A percentile compares a stretch with the other conserved stretches of the same genome.
Evolutionary conservation across 2,797 vertebrate species (phyloP).

Genomic region (Lycodopsis pacificus): DNA sequence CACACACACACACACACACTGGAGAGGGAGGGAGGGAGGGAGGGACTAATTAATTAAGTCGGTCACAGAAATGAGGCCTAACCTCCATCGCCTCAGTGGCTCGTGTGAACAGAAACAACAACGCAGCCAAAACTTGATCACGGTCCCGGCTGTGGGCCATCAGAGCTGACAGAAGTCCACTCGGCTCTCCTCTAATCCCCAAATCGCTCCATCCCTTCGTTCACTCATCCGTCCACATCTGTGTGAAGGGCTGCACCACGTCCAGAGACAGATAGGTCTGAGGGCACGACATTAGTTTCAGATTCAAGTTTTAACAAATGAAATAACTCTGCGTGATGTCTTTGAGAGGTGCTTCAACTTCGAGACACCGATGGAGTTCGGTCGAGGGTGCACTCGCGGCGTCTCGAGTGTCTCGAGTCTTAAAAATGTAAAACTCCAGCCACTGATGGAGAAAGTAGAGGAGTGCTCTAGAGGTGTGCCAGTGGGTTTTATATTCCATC

Average conservation of each 20-base stretch:
- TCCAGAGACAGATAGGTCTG: background rate
- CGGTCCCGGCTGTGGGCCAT: conserved; percentile 23
- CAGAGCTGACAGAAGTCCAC: conserved; percentile 30
- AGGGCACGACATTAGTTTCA: background rate
- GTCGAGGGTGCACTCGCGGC: too few species aligned
- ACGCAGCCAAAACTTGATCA: conserved; percentile 15
- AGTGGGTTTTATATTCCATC: too few species aligned
- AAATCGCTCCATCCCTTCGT: conserved; percentile 8
- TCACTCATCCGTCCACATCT: conserved; percentile 18
- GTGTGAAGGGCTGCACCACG: background rate
- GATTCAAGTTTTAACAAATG: background rate
- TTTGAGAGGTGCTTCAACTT: background rate
- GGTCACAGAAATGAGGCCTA: conserved; percentile 28
- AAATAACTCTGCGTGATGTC: background rate
- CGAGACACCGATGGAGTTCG: background rate
- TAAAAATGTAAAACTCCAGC: background rate
- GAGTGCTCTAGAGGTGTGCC: too few species aligned
- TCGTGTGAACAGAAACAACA: conserved; percentile 30
- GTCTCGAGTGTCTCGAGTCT: background rate
- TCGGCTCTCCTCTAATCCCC: conserved; percentile 29
- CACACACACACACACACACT: background rate
- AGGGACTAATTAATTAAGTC: conserved; percentile 31
- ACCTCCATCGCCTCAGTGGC: conserved; percentile 21
- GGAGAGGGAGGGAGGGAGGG: background rate
- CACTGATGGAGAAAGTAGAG: too few species aligned